Evolutionary conservation across 2,888 invertebrate species (phyloP), one percentile per base, ranked within the genome.

Genomic region (Stenchaetothrips biformis): DNA sequence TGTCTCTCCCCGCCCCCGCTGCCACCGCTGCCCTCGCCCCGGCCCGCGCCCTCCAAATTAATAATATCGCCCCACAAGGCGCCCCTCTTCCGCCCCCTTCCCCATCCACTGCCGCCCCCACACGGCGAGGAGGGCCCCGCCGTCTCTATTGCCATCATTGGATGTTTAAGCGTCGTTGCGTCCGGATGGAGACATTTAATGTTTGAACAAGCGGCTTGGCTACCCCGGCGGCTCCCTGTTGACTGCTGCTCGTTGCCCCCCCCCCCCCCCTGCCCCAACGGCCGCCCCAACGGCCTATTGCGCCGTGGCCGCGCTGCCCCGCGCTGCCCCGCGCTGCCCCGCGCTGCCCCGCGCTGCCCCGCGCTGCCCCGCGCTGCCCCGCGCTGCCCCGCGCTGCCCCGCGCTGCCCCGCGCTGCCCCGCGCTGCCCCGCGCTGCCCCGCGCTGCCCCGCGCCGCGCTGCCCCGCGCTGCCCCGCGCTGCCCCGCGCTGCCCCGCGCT

Each of bases 181-280:
- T 25, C 67, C 67, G 67, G 67, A 74, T 74, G 67, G 67, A 74
- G 67, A 74, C 67, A 74, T 74, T 74, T 74, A 74, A 74, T 74
- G 67, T 74, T 74, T 74, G 67, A 74, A 25, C 67, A 74, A 74
- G 67, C 13, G 13, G 59, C 59, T 59, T 18, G 59, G 59, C 13
- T 53, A 16, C 59, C 59, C 59, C 59, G 13, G 49, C 49, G 11
- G 53, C 37, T 37, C 21, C 67, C 67, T 67, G 21, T 21, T 13
- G 53, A 53, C 67, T 21, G 9, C 62, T 9, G 18, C 62, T 62
- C n/a, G 18, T n/a, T 62, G 18, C n/a, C 62, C 18, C 18, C 62
- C 62, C 7, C 6, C n/a, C 4, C 8, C 67, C 0, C 67, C 67
- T 18, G n/a, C 21, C n/a, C 7, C 67, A 62, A 8, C 67, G 7